phyloP scores from a whole-genome alignment of 2,797 vertebrate genomes.

The Heteromormyrus szaboi region DNA sequence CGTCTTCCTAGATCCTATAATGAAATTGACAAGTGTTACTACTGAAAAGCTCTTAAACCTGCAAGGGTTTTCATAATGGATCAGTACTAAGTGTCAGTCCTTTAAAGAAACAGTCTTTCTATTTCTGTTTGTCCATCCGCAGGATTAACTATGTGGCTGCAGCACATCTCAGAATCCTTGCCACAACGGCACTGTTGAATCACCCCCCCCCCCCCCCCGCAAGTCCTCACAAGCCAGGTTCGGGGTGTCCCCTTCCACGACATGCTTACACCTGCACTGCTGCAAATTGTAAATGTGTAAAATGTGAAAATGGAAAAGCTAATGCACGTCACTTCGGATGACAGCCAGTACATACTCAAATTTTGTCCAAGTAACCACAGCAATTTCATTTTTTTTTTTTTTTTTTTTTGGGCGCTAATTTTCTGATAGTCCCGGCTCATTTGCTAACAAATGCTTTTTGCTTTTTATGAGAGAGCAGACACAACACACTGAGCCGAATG shows the following conservation, averaged over 20 bases:
- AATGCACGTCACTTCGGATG: background rate
- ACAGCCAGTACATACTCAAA: background rate
- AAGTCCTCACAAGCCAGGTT: background rate
- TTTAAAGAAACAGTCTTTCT: background rate
- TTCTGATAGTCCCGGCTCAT: background rate
- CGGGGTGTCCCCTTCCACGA: background rate
- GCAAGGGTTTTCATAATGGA: conserved; percentile 14
- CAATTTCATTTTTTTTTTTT: background rate
- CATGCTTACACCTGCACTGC: background rate
- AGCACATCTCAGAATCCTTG: background rate
- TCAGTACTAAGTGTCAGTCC: background rate
- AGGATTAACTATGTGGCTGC: background rate
- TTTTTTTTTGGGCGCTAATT: background rate
- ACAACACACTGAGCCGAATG: background rate
- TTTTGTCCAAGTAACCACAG: background rate
- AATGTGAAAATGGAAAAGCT: background rate
- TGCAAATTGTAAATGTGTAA: background rate
- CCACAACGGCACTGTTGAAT: background rate
- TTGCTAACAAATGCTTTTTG: background rate
- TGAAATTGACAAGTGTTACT: conserved; percentile 17
- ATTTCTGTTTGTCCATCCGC: background rate
- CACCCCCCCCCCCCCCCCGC: background rate
- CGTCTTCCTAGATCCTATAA: conserved; percentile 9
- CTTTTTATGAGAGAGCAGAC: background rate
- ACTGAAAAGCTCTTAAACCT: conserved; percentile 18